Percentiles rank a stretch among this genome's conserved stretches.
These are phyloP conservation scores for Aromia moschata DNA, from an alignment of 2,888 invertebrate species.

Conservation along the genomic window DNA sequence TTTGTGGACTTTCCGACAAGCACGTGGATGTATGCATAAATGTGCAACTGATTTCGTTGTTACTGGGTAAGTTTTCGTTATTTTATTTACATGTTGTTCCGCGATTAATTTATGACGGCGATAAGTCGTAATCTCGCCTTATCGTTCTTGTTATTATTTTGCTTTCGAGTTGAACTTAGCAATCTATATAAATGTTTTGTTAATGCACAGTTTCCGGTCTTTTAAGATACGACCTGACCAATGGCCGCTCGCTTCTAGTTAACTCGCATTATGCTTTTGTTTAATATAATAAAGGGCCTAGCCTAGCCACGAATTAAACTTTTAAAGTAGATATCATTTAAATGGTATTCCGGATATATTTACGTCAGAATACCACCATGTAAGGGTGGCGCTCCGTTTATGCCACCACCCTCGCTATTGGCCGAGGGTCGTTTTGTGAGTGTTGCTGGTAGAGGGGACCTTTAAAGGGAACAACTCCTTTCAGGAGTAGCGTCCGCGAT, in stretches of 20 bases:
- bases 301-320: slow-evolving; percentile 4
- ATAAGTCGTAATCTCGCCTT: slow-evolving; percentile 29
- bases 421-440: background rate
- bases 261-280: slow-evolving; percentile 38
- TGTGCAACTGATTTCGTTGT: slow-evolving; percentile 14
- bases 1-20: slow-evolving; percentile 21
- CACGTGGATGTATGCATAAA: slow-evolving; percentile 26
- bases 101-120: slow-evolving; percentile 26
- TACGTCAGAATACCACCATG: no score
- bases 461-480: background rate
- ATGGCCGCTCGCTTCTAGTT: slow-evolving; percentile 37
- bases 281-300: slow-evolving; percentile 31
- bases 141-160: slow-evolving; percentile 37
- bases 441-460: background rate
- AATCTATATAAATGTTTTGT: slow-evolving; percentile 35
- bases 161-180: slow-evolving; percentile 31
- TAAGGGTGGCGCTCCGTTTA: background rate
- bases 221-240: slow-evolving; percentile 37
- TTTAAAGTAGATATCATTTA: slow-evolving; percentile 17
- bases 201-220: slow-evolving; percentile 42
- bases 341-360: background rate
- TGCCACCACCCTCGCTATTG: background rate
- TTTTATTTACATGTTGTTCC: slow-evolving; percentile 17
- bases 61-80: slow-evolving; percentile 27
- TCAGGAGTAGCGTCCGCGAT: no score